Conservation (phyloP, 2,113 vertebrate species). For the Charadrius vociferus region DNA sequence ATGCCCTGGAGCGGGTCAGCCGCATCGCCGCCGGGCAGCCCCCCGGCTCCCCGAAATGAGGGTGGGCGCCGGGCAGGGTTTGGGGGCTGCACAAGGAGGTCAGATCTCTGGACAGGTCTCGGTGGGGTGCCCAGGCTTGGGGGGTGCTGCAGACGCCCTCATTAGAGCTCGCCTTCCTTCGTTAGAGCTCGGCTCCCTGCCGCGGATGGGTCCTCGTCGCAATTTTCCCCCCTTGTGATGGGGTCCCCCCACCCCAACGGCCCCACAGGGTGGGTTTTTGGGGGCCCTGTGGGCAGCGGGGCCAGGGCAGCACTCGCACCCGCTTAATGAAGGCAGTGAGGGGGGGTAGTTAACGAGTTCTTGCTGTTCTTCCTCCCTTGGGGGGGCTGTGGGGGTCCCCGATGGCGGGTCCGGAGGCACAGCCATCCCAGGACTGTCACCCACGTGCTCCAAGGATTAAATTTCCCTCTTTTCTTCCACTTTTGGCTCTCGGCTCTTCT, state of each 20-base stretch:
- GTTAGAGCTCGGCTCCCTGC: neutral
- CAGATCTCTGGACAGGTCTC: neutral
- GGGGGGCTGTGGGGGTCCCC: accelerated
- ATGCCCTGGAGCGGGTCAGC: conserved; percentile 84
- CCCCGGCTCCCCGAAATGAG: neutral
- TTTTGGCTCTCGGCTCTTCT: neutral
- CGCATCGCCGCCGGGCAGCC: conserved; percentile 64
- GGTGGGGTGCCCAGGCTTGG: accelerated
- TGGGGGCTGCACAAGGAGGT: accelerated
- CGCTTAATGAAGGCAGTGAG: neutral
- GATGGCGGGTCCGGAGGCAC: accelerated
- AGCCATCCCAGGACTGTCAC: neutral
- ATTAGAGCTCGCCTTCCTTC: accelerated
- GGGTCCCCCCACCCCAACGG: accelerated
- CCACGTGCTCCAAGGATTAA: neutral
- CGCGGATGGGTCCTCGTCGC: accelerated
- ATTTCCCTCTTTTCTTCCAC: neutral
- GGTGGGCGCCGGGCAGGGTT: accelerated
- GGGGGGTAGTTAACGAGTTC: neutral
- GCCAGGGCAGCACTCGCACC: neutral
- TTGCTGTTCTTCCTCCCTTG: neutral
- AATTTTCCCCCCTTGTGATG: neutral
- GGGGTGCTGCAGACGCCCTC: accelerated
- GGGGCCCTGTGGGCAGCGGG: accelerated
- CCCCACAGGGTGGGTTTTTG: neutral